Evolutionary conservation across 2,797 vertebrate species (phyloP).

Genomic region (Paramormyrops hopkinsi): DNA sequence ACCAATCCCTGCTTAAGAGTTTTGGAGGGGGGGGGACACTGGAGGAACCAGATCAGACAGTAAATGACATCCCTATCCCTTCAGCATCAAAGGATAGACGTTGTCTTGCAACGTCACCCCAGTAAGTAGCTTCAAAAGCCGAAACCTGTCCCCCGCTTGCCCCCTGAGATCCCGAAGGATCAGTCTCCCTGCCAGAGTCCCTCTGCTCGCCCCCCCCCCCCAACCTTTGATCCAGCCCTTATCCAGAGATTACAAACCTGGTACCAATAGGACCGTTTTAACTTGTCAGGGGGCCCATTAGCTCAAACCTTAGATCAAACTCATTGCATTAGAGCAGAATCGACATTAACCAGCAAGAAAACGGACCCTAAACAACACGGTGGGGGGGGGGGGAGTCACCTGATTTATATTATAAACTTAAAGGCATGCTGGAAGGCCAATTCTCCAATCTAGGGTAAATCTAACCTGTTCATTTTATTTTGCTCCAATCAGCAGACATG

Average conservation of each 20-base stretch:
- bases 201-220: background rate
- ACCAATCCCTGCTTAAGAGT: background rate
- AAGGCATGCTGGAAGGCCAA: background rate
- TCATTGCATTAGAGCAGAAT: background rate
- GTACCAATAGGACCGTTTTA: background rate
- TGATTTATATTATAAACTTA: background rate
- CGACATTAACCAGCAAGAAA: background rate
- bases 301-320: background rate
- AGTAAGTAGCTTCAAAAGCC: conserved; percentile 46
- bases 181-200: background rate
- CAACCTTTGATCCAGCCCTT: conserved; percentile 43
- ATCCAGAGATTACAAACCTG: background rate
- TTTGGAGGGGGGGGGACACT: background rate
- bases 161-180: background rate
- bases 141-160: conserved; percentile 41
- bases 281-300: background rate
- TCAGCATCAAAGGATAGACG: conserved; percentile 49
- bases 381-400: background rate
- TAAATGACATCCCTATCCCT: conserved; percentile 30
- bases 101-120: conserved; percentile 32
- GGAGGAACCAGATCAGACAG: conserved; percentile 20
- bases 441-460: conserved; percentile 4
- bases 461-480: background rate
- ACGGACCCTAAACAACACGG: background rate
- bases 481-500: background rate